phyloP scores from a whole-genome alignment of 2,888 invertebrate genomes.

The Lottia scabra region DNA sequence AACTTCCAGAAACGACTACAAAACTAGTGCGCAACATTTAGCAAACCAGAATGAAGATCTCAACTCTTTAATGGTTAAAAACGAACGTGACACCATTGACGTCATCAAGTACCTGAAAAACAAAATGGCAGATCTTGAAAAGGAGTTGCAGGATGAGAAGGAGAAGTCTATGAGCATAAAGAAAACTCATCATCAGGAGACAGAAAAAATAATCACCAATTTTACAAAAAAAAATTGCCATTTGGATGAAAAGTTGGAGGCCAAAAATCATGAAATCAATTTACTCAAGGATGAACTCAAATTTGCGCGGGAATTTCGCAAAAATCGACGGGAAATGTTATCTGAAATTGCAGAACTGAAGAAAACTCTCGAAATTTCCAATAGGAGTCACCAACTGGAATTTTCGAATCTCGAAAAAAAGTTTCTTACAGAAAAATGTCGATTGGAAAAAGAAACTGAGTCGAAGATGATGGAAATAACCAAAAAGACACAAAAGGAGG shows the following conservation, averaged over 20 bases:
- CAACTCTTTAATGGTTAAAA: background rate
- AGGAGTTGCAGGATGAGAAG: background rate
- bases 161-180: background rate
- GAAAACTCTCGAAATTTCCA: background rate
- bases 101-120: background rate
- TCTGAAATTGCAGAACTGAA: background rate
- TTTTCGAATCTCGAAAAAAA: background rate
- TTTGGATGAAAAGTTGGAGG: background rate
- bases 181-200: background rate
- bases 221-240: background rate
- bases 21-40: background rate
- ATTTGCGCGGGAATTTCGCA: background rate
- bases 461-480: background rate
- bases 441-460: background rate
- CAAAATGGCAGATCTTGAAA: background rate
- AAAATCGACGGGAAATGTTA: background rate
- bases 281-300: background rate
- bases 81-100: background rate
- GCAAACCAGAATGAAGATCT: background rate
- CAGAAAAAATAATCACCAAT: background rate
- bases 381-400: background rate
- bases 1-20: background rate
- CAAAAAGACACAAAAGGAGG: background rate
- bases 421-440: background rate
- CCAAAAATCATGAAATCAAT: background rate